Evolutionary conservation across 2,888 invertebrate species (phyloP).

Genomic region (Melieria crassipennis): DNA sequence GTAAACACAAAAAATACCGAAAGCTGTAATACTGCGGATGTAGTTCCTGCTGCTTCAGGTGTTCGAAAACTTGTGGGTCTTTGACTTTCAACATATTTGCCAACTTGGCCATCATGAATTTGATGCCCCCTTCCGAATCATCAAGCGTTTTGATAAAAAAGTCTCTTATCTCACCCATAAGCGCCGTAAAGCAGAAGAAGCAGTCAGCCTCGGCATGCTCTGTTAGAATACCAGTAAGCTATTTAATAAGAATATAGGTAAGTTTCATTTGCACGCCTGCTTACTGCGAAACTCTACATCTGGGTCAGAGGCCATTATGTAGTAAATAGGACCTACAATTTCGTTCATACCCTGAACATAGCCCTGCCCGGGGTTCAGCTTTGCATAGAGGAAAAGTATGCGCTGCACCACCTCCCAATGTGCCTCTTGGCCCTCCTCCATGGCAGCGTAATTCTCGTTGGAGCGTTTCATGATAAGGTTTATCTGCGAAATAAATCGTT

Average conservation of each 20-base stretch:
- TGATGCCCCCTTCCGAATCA: slow-evolving; percentile 91
- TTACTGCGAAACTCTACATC: slow-evolving; percentile 81
- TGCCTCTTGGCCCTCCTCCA: slow-evolving; percentile 91
- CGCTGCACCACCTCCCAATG: slow-evolving; percentile 99
- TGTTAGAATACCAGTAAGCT: slow-evolving; percentile 60
- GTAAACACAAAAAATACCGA: slow-evolving; percentile 68
- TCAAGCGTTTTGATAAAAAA: slow-evolving; percentile 97
- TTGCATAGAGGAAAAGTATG: slow-evolving; percentile 96
- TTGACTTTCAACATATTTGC: slow-evolving; percentile 78
- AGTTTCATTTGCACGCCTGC: not conserved
- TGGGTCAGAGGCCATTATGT: slow-evolving; percentile 93
- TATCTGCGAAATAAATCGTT: slow-evolving; percentile 66
- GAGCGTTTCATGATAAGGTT: slow-evolving; percentile 80
- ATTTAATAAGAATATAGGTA: not conserved
- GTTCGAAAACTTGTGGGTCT: slow-evolving; percentile 81
- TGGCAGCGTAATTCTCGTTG: slow-evolving; percentile 82
- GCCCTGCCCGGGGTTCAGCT: slow-evolving; percentile 96
- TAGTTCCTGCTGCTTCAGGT: slow-evolving; percentile 83
- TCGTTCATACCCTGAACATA: slow-evolving; percentile 99
- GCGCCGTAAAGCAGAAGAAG: slow-evolving; percentile 97
- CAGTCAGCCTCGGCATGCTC: slow-evolving; percentile 96
- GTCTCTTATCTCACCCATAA: slow-evolving; percentile 98
- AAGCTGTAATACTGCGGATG: slow-evolving; percentile 97
- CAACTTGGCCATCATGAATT: slow-evolving; percentile 87
- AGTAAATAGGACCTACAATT: slow-evolving; percentile 98